Base-by-base conservation (phyloP, 2,888 invertebrate species). In the Temnothorax unifasciatus region DNA sequence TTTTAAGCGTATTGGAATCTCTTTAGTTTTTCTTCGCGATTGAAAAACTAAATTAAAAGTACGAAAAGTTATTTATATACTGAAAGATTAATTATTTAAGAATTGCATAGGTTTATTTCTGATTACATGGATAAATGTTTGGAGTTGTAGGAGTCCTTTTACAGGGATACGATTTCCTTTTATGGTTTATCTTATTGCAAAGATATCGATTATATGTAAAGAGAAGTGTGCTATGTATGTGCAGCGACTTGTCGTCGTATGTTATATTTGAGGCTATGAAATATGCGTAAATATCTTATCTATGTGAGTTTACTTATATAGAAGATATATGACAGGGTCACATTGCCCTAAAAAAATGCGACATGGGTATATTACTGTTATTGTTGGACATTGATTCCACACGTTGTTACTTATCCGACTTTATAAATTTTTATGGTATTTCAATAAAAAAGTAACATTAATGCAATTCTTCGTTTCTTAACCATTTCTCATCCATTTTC, bases 391-490 rank as follows among this genome's bases (percentile, higher is more conserved):
- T 77, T 68, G 59, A 79, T 68, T 73, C 38, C 59, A 61, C 50
- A 81, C 57, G 21, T 69, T 76, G 73, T 88, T 85, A 86, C 87
- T 88, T 85, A 83, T 57, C 44, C 61, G 79, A 89, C 74, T 88
- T 88, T 91, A 86, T 84, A 91, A 84, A 91, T 92, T 92, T 91
- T 88, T 92, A 92, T 85, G 77, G 64, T 66, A 83, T 89, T 86
- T 85, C 79, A 92, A 92, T 92, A 52, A 92, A 92, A 92, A 86
- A 84, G 73, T 75, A 61, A 75, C 38, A 73, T 69, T 73, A 73
- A 47, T 38, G 21, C n/a, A 18, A 6, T 34, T 57, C 2, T 66
- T 18, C 3, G 8, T 21, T 52, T 68, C 29, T 50, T 15, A 81
- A 21, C n/a, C 15, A 57, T 34, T 54, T 18, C 5, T 25, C 1